These are phyloP conservation scores for Odontocolon sp. DNA, from an alignment of 2,888 invertebrate species.

Conservation along the genomic window DNA sequence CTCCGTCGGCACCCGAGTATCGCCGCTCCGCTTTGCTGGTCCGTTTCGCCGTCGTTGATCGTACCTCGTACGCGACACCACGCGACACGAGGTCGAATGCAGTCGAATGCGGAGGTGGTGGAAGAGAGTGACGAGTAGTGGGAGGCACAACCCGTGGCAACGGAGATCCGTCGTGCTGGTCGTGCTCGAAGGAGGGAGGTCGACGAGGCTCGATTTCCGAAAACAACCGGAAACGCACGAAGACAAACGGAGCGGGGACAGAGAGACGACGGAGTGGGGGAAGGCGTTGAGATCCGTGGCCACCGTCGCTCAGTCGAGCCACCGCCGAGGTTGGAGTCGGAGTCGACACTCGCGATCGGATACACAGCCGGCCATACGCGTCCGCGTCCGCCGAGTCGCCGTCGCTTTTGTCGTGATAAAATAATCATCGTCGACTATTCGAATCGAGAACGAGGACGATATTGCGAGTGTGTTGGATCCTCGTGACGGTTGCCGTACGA, in stretches of 20 bases:
- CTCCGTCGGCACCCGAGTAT: too few relatives aligned
- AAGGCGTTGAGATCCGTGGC: slow-evolving; percentile 23
- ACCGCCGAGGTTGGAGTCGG: slow-evolving; percentile 76
- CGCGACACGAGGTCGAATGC: slow-evolving; percentile 80
- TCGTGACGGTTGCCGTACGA: neutral
- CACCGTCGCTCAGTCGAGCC: slow-evolving; percentile 75
- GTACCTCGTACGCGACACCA: slow-evolving; percentile 66
- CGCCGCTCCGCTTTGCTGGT: slow-evolving; percentile 10
- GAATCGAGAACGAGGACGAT: neutral
- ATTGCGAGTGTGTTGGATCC: neutral
- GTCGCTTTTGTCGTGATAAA: slow-evolving; percentile 44
- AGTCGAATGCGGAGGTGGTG: slow-evolving; percentile 69
- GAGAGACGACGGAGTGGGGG: slow-evolving; percentile 41
- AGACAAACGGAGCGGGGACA: slow-evolving; percentile 12
- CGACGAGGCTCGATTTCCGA: slow-evolving; percentile 40
- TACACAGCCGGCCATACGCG: slow-evolving; percentile 58
- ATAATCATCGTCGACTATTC: neutral
- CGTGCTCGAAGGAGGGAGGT: slow-evolving; percentile 14
- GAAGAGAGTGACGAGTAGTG: slow-evolving; percentile 34
- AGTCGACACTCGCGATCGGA: slow-evolving; percentile 69
- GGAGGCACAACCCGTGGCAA: too few relatives aligned
- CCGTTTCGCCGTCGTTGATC: slow-evolving; percentile 42
- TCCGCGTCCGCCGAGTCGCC: slow-evolving; percentile 66
- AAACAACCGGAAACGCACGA: slow-evolving; percentile 64
- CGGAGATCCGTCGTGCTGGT: slow-evolving; percentile 8